These are phyloP conservation scores for Dasypogon diadema DNA, from an alignment of 2,888 invertebrate genomes.

Conservation along the genomic window DNA sequence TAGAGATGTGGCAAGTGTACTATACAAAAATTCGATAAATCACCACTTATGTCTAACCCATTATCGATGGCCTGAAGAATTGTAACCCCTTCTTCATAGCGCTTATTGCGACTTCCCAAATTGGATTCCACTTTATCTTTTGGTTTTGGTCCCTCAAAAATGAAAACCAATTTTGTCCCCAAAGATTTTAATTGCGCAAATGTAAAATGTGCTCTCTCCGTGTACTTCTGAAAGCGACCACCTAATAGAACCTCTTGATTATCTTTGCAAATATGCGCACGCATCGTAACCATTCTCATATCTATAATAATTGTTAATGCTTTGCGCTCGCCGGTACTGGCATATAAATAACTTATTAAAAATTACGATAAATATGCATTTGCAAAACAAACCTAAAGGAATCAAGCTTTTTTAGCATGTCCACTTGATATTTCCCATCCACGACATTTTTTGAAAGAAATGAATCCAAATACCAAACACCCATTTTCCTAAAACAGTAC, in stretches of 20 bases:
- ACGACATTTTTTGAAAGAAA: constrained; percentile 1
- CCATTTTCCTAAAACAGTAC: too few relatives aligned
- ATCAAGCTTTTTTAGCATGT: constrained; percentile 14
- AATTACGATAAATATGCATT: too few relatives aligned
- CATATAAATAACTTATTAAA: too few relatives aligned
- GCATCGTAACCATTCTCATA: constrained; percentile 10
- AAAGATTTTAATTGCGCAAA: constrained; percentile 25
- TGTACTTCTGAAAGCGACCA: constrained; percentile 49
- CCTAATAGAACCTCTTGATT: constrained; percentile 47
- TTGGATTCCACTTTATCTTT: constrained; percentile 4
- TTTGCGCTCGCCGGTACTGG: too few relatives aligned
- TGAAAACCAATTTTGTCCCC: constrained; percentile 36
- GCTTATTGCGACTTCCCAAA: constrained; percentile 32
- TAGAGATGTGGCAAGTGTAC: constrained; percentile 3
- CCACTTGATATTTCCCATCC: background rate
- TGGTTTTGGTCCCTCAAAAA: constrained; percentile 38
- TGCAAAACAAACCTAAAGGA: background rate
- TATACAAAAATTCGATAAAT: background rate
- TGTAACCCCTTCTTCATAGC: background rate
- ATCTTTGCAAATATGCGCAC: background rate
- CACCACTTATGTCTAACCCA: constrained; percentile 3
- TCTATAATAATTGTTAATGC: constrained; percentile 52
- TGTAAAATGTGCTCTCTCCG: background rate
- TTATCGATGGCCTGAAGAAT: constrained; percentile 9
- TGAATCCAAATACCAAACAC: constrained; percentile 15